Conservation (phyloP, 2,888 invertebrate species). For the Cosmorhoe ocellata region DNA sequence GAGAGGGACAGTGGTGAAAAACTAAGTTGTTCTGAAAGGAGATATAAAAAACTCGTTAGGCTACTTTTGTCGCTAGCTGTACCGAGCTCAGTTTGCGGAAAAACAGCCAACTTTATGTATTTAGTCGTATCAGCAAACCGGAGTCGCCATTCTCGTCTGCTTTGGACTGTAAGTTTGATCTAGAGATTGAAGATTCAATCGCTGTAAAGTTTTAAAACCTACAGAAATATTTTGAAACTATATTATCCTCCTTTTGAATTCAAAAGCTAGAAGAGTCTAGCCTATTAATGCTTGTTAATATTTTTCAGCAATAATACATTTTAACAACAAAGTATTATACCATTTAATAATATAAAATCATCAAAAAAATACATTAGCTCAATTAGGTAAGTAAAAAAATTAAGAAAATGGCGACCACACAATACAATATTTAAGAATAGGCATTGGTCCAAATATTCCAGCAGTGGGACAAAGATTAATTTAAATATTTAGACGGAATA, state of each 20-base stretch:
- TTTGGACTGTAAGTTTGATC: conserved; percentile 10
- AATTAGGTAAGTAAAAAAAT: too few relatives aligned
- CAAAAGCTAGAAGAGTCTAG: too few relatives aligned
- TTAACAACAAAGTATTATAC: too few relatives aligned
- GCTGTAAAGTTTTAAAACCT: background rate
- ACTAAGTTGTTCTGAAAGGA: too few relatives aligned
- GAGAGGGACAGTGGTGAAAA: too few relatives aligned
- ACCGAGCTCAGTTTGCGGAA: conserved; percentile 9
- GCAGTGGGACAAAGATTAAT: conserved; percentile 54
- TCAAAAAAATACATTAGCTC: too few relatives aligned
- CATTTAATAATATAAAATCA: too few relatives aligned
- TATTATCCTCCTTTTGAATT: too few relatives aligned
- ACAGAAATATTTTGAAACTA: too few relatives aligned
- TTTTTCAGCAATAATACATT: too few relatives aligned
- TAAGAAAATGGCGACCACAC: conserved; percentile 27
- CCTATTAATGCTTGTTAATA: too few relatives aligned
- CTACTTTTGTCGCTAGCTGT: background rate
- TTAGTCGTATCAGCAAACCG: conserved; percentile 19
- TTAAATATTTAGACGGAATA: conserved; percentile 53
- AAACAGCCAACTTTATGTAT: conserved; percentile 23
- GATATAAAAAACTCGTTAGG: background rate
- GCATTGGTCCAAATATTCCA: conserved; percentile 55
- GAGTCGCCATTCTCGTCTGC: conserved; percentile 16
- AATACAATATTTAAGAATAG: too few relatives aligned
- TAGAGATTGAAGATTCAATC: background rate